Evolutionary conservation across 2,113 vertebrate genomes (phyloP).

Genomic region (Saiga tatarica): DNA sequence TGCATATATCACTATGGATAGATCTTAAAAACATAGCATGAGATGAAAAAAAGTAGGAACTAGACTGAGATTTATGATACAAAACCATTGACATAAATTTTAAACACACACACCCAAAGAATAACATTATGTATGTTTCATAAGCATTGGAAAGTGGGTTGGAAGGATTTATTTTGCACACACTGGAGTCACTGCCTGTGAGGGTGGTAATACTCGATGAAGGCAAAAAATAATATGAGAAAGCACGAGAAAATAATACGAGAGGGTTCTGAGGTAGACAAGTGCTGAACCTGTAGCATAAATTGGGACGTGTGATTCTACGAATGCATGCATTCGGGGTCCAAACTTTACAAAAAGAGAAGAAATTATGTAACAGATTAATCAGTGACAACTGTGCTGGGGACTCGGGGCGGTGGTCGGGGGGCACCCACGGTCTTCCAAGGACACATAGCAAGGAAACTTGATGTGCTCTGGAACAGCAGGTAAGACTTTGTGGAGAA

Average conservation of each 20-base stretch:
- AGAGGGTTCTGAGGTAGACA: neutral
- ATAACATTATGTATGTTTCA: neutral
- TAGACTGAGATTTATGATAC: neutral
- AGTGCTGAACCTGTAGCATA: rapidly evolving
- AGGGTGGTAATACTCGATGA: neutral
- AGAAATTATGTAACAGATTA: neutral
- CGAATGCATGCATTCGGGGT: rapidly evolving
- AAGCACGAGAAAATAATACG: neutral
- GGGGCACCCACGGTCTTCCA: rapidly evolving
- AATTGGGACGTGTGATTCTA: neutral
- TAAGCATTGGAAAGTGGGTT: neutral
- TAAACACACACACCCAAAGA: neutral
- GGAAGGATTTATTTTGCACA: constrained; percentile 1
- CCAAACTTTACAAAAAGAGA: neutral
- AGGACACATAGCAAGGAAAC: neutral
- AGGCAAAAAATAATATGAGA: neutral
- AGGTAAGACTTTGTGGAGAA: neutral
- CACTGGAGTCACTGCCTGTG: neutral
- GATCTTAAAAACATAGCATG: neutral
- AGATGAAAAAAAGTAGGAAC: neutral
- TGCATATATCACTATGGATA: neutral
- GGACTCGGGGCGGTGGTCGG: rapidly evolving
- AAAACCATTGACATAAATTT: neutral
- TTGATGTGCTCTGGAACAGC: too few species aligned
- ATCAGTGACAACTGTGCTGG: rapidly evolving